Conservation (phyloP, 53 echinoderm and acorn worm species). For the Stichopus horrens region DNA sequence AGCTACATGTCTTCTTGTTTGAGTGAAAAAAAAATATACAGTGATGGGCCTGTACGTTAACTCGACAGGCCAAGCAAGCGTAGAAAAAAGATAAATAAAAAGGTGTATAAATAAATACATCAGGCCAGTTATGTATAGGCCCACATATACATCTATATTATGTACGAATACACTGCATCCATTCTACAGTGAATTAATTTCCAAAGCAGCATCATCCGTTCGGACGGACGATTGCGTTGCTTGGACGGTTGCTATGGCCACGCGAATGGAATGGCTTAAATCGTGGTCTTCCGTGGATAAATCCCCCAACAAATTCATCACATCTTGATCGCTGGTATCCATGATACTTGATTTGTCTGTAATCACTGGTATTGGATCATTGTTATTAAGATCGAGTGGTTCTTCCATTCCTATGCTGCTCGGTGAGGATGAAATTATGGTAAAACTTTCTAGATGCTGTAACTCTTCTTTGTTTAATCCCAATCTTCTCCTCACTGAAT, state of each 20-base stretch:
- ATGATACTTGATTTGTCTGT: not conserved
- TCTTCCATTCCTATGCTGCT: not conserved
- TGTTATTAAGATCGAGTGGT: not conserved
- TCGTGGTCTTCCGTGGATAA: constrained; percentile 19
- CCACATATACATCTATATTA: too few relatives aligned
- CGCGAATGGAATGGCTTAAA: constrained; percentile 14
- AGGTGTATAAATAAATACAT: too few relatives aligned
- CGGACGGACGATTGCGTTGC: not conserved
- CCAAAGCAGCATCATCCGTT: too few relatives aligned
- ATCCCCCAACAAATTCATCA: constrained; percentile 5
- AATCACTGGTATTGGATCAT: not conserved
- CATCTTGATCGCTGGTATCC: not conserved
- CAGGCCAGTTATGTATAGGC: too few relatives aligned
- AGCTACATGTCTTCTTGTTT: too few relatives aligned
- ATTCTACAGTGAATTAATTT: too few relatives aligned
- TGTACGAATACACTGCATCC: too few relatives aligned
- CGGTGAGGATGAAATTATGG: not conserved
- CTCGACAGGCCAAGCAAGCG: too few relatives aligned
- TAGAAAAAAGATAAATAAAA: too few relatives aligned
- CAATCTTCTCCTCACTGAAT: constrained; percentile 29
- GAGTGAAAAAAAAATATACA: too few relatives aligned
- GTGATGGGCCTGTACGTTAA: too few relatives aligned
- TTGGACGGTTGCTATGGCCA: constrained; percentile 39
- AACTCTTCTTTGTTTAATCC: constrained; percentile 24
- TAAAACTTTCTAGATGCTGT: not conserved